Evolutionary conservation across 2,113 vertebrate species (phyloP).

Genomic region (Octodon degus): DNA sequence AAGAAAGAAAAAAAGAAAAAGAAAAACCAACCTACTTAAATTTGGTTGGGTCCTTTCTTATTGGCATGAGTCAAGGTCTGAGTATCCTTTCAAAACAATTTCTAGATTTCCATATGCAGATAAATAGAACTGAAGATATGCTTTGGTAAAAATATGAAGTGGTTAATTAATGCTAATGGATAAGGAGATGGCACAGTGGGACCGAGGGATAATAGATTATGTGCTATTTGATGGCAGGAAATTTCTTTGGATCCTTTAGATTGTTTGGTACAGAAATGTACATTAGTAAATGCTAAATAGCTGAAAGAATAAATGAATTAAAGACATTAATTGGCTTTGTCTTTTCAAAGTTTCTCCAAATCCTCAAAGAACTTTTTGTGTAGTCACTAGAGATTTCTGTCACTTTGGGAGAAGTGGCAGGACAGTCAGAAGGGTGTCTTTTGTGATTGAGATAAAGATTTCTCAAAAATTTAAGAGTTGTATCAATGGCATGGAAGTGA

Average conservation of each 20-base stretch:
- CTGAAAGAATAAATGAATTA: slow-evolving; percentile 4
- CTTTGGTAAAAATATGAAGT: slow-evolving; percentile 48
- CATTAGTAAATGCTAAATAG: slow-evolving; percentile 11
- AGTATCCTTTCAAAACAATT: background rate
- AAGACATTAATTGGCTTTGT: background rate
- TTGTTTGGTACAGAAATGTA: background rate
- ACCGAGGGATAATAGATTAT: background rate
- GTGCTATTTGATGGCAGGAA: background rate
- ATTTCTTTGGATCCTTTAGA: slow-evolving; percentile 33
- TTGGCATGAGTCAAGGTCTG: background rate
- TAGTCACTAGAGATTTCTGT: background rate
- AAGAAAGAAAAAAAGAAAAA: background rate
- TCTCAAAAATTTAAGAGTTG: background rate
- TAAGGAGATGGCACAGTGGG: background rate
- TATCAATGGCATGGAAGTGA: background rate
- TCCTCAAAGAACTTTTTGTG: background rate
- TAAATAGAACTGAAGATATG: background rate
- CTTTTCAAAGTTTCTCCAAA: slow-evolving; percentile 40
- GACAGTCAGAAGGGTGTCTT: background rate
- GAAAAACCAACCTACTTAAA: slow-evolving; percentile 41
- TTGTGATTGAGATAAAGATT: background rate
- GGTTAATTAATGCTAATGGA: background rate
- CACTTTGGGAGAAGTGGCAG: background rate
- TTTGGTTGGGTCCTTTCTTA: background rate
- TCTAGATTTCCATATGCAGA: slow-evolving; percentile 11